These are phyloP conservation scores for Melipona beecheii DNA, from an alignment of 2,888 invertebrate species.

Conservation along the genomic window DNA sequence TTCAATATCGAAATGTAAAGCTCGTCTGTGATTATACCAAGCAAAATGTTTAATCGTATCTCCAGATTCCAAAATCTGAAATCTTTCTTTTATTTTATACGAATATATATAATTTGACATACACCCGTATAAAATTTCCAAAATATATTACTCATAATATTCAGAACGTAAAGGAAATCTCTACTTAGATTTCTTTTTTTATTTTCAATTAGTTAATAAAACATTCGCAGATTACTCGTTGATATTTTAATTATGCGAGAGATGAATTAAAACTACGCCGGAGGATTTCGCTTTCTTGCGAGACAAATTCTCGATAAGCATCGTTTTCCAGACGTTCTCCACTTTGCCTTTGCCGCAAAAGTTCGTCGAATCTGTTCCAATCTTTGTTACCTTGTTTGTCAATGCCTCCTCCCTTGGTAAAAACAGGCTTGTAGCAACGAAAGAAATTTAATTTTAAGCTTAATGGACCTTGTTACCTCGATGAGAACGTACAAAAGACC, in stretches of 20 bases:
- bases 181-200: not conserved
- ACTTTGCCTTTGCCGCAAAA: slow-evolving; percentile 47
- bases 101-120: no score
- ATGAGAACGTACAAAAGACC: slow-evolving; percentile 66
- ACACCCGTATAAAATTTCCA: no score
- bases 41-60: no score
- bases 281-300: slow-evolving; percentile 32
- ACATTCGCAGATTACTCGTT: no score
- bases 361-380: slow-evolving; percentile 53
- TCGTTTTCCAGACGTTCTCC: not conserved
- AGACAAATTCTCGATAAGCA: slow-evolving; percentile 23
- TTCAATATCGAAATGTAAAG: no score
- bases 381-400: slow-evolving; percentile 34
- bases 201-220: not conserved
- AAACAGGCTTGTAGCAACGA: not conserved
- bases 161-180: not conserved
- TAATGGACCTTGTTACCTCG: slow-evolving; percentile 53
- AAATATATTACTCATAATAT: not conserved
- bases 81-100: no score
- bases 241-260: not conserved
- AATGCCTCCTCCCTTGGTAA: slow-evolving; percentile 63
- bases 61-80: no score
- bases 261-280: slow-evolving; percentile 22
- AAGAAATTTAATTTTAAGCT: not conserved
- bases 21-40: no score